Conservation (phyloP, 2,888 invertebrate species). For the Leptopterna dolabrata region DNA sequence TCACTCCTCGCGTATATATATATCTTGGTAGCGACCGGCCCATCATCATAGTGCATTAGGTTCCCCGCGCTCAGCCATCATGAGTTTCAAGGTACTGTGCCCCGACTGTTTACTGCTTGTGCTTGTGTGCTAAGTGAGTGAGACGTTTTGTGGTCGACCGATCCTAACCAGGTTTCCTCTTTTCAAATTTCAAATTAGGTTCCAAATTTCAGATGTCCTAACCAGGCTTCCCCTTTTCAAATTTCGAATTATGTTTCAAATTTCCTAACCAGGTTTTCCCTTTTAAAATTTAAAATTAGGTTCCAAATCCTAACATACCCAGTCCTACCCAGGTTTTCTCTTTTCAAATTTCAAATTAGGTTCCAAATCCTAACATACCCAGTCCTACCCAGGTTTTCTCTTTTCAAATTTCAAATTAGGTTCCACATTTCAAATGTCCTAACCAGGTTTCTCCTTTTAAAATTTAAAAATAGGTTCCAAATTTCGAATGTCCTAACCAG, state of each 20-base stretch:
- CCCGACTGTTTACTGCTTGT: background rate
- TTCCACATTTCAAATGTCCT: background rate
- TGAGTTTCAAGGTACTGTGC: conserved; percentile 20
- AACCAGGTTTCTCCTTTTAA: too few relatives aligned
- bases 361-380: too few relatives aligned
- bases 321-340: too few relatives aligned
- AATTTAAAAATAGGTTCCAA: too few relatives aligned
- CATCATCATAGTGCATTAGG: conserved; percentile 18
- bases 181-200: background rate
- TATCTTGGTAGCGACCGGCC: background rate
- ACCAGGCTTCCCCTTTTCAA: too few relatives aligned
- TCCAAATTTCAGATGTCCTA: background rate
- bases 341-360: too few relatives aligned
- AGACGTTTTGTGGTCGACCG: background rate
- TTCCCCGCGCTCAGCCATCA: background rate
- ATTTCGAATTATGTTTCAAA: too few relatives aligned
- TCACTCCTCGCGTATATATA: background rate
- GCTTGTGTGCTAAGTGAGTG: background rate
- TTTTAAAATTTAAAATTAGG: too few relatives aligned
- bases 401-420: background rate
- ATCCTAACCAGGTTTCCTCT: background rate
- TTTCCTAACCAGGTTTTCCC: too few relatives aligned
- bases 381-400: background rate
- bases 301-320: too few relatives aligned
- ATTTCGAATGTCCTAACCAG: too few relatives aligned